These are phyloP conservation scores for Tipula helvola DNA, from an alignment of 2,888 invertebrate species.

Conservation along the genomic window DNA sequence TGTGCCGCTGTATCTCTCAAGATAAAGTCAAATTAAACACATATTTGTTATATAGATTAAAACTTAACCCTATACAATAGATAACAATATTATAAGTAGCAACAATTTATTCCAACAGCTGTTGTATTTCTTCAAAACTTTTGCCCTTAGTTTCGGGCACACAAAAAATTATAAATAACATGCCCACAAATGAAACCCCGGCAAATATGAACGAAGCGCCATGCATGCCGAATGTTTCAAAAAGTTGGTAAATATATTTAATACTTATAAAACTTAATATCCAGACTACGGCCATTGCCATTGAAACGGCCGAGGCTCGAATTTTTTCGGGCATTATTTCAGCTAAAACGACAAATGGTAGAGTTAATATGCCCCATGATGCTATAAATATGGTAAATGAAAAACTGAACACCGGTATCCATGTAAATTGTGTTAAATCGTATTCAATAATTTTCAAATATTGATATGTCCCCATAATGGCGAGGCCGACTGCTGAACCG, in stretches of 20 bases:
- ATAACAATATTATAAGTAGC: not conserved
- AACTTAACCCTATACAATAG: not conserved
- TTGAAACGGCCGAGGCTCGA: not conserved
- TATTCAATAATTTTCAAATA: constrained; percentile 22
- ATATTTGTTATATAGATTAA: not conserved
- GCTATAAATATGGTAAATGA: constrained; percentile 30
- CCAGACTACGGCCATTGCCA: not conserved
- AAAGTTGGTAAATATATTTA: constrained; percentile 25
- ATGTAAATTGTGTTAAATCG: constrained; percentile 22
- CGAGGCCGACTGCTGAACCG: constrained; percentile 27
- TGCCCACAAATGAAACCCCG: constrained; percentile 22
- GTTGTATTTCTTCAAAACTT: constrained; percentile 17
- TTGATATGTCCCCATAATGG: constrained; percentile 24
- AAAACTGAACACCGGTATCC: constrained; percentile 31
- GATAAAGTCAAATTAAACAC: not conserved
- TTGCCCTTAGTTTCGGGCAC: constrained; percentile 33
- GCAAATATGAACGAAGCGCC: constrained; percentile 28
- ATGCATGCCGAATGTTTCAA: constrained; percentile 24
- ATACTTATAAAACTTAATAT: constrained; percentile 11
- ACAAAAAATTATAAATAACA: constrained; percentile 25
- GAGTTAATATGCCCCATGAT: constrained; percentile 27
- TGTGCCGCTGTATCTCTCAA: not conserved
- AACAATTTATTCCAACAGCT: constrained; percentile 10
- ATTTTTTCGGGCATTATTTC: constrained; percentile 28
- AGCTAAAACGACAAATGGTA: constrained; percentile 30